A percentile compares a stretch with the other conserved stretches of the same genome.
Evolutionary conservation across 2,888 invertebrate genomes (phyloP).

Genomic region (Cerastis leucographa): DNA sequence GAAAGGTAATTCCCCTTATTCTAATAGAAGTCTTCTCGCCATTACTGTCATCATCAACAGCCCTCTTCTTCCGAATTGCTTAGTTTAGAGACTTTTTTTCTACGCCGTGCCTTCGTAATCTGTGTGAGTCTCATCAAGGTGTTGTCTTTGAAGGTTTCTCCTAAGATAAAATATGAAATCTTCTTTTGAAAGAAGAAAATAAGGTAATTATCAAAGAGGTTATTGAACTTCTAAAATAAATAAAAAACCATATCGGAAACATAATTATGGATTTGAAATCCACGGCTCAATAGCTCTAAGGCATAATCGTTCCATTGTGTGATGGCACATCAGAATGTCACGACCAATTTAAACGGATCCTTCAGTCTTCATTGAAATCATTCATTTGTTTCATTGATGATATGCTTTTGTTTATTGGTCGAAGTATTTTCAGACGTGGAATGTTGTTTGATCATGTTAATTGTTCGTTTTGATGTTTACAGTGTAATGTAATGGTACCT

Average conservation of each 20-base stretch:
- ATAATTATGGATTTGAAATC: conserved; percentile 50
- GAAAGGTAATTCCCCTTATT: too few relatives aligned
- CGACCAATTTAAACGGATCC: conserved; percentile 56
- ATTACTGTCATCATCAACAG: neutral
- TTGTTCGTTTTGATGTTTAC: conserved; percentile 14
- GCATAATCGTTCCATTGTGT: conserved; percentile 70
- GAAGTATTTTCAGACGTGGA: conserved; percentile 25
- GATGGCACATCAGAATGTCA: conserved; percentile 25
- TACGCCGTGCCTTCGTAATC: neutral
- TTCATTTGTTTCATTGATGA: conserved; percentile 60
- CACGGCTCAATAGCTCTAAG: conserved; percentile 55
- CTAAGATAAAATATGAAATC: neutral
- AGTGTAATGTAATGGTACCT: neutral
- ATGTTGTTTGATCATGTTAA: conserved; percentile 32
- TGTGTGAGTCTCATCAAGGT: neutral
- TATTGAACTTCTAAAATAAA: conserved; percentile 18
- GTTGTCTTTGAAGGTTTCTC: neutral
- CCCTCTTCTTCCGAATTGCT: neutral
- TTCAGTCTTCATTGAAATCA: conserved; percentile 64
- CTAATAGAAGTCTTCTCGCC: too few relatives aligned
- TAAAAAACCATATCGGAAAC: conserved; percentile 13
- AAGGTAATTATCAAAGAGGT: neutral
- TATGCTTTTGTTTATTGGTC: conserved; percentile 55
- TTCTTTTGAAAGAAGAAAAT: neutral
- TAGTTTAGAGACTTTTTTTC: neutral